A percentile compares a stretch with the other conserved stretches of the same genome.
phyloP scores from a whole-genome alignment of 2,888 invertebrate genomes.

The Yponomeuta sedellus region DNA sequence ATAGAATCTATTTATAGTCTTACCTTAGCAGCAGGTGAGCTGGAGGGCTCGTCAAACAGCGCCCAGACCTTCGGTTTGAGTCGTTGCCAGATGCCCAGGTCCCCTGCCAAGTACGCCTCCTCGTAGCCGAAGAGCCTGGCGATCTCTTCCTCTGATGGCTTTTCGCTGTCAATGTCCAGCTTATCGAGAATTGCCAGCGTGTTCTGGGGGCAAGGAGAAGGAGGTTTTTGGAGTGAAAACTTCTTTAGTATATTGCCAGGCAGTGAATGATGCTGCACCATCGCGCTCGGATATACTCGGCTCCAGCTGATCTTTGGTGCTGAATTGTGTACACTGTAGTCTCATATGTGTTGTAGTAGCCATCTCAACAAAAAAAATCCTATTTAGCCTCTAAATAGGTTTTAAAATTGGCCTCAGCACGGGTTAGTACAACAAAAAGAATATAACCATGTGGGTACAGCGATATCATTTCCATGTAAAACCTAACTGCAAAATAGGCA shows the following conservation, averaged over 20 bases:
- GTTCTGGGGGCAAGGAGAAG: conserved; percentile 77
- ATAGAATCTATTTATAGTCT: no score
- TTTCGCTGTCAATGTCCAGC: conserved; percentile 94
- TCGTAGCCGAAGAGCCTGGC: conserved; percentile 94
- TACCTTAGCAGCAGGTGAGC: conserved; percentile 94
- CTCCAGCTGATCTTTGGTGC: no score
- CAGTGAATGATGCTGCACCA: background rate
- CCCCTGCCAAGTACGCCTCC: conserved; percentile 87
- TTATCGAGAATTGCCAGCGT: conserved; percentile 97
- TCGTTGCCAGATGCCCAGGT: conserved; percentile 90
- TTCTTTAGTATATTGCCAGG: background rate
- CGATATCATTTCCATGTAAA: no score
- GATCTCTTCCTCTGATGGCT: conserved; percentile 94
- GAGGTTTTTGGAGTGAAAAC: background rate
- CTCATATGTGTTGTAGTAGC: no score
- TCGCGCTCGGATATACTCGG: no score
- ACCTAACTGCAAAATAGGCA: no score
- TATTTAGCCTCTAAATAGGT: no score
- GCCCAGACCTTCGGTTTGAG: conserved; percentile 96
- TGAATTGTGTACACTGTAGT: no score
- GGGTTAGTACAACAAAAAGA: no score
- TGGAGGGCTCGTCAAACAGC: conserved; percentile 97
- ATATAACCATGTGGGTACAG: no score
- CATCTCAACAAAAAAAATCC: no score
- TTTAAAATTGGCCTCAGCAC: no score